Conservation (phyloP, 2,113 vertebrate species). For the Neopipo cinnamomea region DNA sequence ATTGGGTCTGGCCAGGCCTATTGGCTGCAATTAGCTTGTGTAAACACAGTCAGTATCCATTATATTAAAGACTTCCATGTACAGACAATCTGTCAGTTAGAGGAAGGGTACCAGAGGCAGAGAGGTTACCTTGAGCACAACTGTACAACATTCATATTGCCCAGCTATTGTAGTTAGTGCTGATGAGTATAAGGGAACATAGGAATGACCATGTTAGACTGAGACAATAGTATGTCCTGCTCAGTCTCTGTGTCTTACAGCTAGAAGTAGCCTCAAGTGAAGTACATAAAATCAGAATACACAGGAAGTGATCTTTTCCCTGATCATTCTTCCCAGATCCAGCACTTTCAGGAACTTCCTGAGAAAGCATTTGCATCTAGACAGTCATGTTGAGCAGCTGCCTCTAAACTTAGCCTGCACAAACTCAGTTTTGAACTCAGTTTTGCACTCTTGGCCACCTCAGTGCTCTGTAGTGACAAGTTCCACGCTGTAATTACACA, state of each 20-base stretch:
- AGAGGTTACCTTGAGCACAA: not conserved
- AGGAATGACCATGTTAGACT: no score
- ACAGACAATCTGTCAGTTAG: fast-evolving
- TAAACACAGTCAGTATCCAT: not conserved
- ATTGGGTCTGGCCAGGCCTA: not conserved
- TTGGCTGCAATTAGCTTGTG: not conserved
- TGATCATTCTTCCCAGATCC: not conserved
- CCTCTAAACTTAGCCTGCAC: not conserved
- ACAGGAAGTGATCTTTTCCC: not conserved
- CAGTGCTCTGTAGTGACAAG: not conserved
- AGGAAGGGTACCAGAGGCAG: not conserved
- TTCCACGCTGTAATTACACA: not conserved
- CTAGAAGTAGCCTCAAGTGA: not conserved
- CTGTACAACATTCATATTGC: fast-evolving
- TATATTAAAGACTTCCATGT: not conserved
- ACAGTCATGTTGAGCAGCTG: fast-evolving
- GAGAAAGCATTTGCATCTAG: not conserved
- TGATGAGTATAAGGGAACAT: not conserved
- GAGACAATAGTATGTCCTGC: not conserved
- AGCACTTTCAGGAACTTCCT: not conserved
- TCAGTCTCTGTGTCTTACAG: not conserved
- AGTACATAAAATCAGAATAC: not conserved
- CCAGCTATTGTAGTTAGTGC: not conserved
- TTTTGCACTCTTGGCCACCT: not conserved
- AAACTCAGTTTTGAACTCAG: not conserved